phyloP scores from a whole-genome alignment of 2,797 vertebrate species.

The Coluber constrictor region DNA sequence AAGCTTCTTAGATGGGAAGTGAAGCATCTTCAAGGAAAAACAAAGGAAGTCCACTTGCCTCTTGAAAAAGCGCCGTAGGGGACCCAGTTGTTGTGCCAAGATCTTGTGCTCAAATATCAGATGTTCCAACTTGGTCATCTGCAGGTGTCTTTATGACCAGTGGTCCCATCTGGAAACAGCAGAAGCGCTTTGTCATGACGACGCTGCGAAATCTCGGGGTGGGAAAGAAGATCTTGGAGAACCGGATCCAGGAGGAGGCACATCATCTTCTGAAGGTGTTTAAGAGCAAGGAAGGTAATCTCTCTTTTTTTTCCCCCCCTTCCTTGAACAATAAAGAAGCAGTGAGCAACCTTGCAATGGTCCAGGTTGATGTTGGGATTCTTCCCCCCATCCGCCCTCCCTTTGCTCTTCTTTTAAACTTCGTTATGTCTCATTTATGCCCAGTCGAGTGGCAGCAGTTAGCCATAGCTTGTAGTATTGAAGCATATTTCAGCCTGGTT shows the following conservation, averaged over 20 bases:
- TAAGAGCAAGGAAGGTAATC: conserved; percentile 59
- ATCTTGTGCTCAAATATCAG: background rate
- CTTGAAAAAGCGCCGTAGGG: background rate
- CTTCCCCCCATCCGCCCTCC: rapidly evolving
- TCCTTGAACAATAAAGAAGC: background rate
- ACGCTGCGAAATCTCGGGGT: conserved; percentile 63
- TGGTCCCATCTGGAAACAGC: conserved; percentile 68
- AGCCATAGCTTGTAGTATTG: background rate
- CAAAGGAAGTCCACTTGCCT: background rate
- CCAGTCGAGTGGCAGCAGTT: background rate
- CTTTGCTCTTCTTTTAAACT: background rate
- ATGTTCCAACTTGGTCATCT: background rate
- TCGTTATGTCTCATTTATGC: background rate
- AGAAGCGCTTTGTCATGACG: conserved; percentile 70
- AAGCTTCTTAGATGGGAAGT: too few relatives aligned
- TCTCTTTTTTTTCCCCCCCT: background rate
- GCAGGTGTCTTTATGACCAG: conserved; percentile 66
- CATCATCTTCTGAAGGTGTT: conserved; percentile 57
- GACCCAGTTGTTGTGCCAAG: background rate
- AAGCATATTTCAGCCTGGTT: background rate
- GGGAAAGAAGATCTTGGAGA: conserved; percentile 67
- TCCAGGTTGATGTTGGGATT: background rate
- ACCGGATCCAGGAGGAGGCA: conserved; percentile 64
- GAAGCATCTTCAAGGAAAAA: too few relatives aligned
- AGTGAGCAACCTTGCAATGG: background rate